Evolutionary conservation across 2,797 vertebrate species (phyloP), one percentile per base, ranked within the genome.

Genomic region (Lindbergichthys nudifrons): DNA sequence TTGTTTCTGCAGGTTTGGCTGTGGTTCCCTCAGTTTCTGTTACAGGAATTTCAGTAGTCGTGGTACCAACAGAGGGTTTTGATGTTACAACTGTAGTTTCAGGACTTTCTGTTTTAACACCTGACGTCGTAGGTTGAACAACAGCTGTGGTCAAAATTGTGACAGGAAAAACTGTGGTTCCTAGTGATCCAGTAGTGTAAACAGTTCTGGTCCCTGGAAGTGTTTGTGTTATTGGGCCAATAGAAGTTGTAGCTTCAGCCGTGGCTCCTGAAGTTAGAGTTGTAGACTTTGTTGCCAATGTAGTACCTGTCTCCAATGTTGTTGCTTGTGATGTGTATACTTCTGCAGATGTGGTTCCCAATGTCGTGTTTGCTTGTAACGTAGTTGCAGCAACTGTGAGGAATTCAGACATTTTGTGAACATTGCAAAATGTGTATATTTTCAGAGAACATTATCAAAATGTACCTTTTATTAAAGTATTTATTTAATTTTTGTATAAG

Each of bases 211-310:
- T 73, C 4, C 59, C 61, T 12, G 88, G 74, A 14, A 83, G 47
- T 23, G 86, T 88, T 65, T 87, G 18, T 42, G 92, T 90, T 8
- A 88, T 21, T 18, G 90, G 80, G 16, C 8, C 12, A 32, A 84
- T 86, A 1, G 15, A 3, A 1, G 80, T 83, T 46, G 80, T 63
- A 3, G 5, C 13, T 13, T 4, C 3, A 0, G 26, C 0, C 1
- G 71, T 65, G 6, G 18, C 10, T 58, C 0, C 2, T 43, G 23
- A 23, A 3, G 18, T 54, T 6, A 5, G 0, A 36, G 52, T 46
- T 32, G 67, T 18, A 39, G 53, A 1, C 1, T 13, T 15, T 14
- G 43, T 13, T 45, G 4, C 12, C 12, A 14, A 14, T 45, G 43
- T 45, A 14, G 18, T 48, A n/a, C 18, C 18, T n/a, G 47, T 48